phyloP scores from a whole-genome alignment of 2,113 vertebrate genomes.

The Lophochroa leadbeateri region DNA sequence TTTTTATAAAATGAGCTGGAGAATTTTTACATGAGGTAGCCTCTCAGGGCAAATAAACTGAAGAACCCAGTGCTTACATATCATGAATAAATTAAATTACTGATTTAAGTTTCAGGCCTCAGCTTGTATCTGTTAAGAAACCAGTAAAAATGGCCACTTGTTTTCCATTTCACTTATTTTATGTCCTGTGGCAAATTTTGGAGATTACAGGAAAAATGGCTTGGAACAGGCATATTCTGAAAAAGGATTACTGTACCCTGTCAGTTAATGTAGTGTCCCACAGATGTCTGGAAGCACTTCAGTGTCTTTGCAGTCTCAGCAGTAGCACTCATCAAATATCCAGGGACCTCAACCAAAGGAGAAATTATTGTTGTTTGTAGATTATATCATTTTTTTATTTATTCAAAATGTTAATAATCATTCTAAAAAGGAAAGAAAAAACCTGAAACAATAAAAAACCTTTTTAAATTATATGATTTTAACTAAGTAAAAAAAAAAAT shows the following conservation, averaged over 20 bases:
- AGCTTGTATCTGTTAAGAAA: not conserved
- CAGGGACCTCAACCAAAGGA: not conserved
- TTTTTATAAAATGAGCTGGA: not conserved
- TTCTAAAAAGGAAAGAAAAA: not conserved
- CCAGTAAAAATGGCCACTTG: not conserved
- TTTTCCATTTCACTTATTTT: not conserved
- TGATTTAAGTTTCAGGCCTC: not conserved
- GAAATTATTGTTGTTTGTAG: not conserved
- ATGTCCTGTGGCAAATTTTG: not conserved
- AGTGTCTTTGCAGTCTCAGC: not conserved
- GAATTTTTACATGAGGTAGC: not conserved
- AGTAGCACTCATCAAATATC: not conserved
- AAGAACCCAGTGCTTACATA: not conserved
- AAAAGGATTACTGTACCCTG: not conserved
- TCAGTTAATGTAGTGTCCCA: not conserved
- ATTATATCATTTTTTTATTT: not conserved
- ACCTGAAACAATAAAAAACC: not conserved
- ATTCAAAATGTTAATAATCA: not conserved
- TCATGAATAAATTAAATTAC: not conserved
- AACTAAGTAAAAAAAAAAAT: not conserved
- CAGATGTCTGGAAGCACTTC: not conserved
- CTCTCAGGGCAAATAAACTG: not conserved
- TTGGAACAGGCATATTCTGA: not conserved
- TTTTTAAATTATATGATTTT: not conserved
- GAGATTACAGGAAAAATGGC: not conserved